Evolutionary conservation across 2,113 vertebrate genomes (phyloP).

Genomic region (Eulemur macaco): DNA sequence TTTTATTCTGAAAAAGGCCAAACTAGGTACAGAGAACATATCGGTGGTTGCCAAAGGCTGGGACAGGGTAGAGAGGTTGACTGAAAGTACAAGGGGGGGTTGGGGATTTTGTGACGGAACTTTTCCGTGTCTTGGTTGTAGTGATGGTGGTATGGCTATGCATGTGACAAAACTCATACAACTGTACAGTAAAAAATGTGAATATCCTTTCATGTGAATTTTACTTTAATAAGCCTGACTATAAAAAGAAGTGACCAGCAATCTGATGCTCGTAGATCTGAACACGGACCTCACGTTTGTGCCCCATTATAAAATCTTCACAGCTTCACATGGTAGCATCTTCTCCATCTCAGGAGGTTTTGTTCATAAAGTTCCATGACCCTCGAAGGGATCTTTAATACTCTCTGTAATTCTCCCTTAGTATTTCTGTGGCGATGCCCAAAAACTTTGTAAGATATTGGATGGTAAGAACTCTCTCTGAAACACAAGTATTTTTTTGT

Average conservation of each 20-base stretch:
- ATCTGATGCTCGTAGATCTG: not conserved
- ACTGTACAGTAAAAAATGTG: not conserved
- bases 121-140: not conserved
- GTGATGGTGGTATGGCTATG: not conserved
- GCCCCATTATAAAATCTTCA: not conserved
- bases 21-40: not conserved
- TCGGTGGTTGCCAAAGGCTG: not conserved
- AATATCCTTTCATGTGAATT: not conserved
- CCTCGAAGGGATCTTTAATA: conserved; percentile 6
- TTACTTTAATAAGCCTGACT: not conserved
- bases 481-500: not conserved
- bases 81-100: not conserved
- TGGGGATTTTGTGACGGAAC: not conserved
- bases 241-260: not conserved
- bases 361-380: not conserved
- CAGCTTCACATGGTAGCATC: not conserved
- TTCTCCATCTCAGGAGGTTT: not conserved
- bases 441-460: not conserved
- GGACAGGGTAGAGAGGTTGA: not conserved
- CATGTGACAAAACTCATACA: not conserved
- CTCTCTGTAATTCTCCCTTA: not conserved
- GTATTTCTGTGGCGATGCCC: not conserved
- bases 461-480: not conserved
- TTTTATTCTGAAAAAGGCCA: not conserved
- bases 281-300: not conserved